These are phyloP conservation scores for Limnothrissa miodon DNA, from an alignment of 2,113 vertebrate genomes.

Conservation along the genomic window DNA sequence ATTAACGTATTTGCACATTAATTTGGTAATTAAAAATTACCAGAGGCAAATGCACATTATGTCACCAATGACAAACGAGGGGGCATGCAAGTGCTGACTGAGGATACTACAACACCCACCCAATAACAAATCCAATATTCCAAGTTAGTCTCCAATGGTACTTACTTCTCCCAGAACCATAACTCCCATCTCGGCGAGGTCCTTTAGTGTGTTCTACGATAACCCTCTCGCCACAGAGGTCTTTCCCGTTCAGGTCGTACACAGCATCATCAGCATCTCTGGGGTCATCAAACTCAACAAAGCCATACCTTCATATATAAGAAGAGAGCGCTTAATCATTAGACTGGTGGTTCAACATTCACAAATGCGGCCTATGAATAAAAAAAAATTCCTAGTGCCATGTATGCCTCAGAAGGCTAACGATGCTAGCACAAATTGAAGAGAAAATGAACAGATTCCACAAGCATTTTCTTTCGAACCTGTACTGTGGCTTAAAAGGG, in stretches of 20 bases:
- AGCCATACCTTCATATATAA: slow-evolving; percentile 80
- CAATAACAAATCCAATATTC: slow-evolving; percentile 85
- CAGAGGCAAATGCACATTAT: not conserved
- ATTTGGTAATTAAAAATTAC: too few relatives aligned
- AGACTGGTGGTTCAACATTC: not conserved
- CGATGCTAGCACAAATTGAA: too few relatives aligned
- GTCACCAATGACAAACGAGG: slow-evolving; percentile 61
- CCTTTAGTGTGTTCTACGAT: slow-evolving; percentile 76
- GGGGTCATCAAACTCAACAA: slow-evolving; percentile 96
- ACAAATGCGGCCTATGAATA: not conserved
- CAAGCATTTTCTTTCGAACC: too few relatives aligned
- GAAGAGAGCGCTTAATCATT: not conserved
- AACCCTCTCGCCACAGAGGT: slow-evolving; percentile 90
- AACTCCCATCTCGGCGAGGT: slow-evolving; percentile 85
- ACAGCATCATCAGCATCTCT: slow-evolving; percentile 95
- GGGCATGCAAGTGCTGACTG: not conserved
- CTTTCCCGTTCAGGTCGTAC: slow-evolving; percentile 95
- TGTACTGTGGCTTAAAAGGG: too few relatives aligned
- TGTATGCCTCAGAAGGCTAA: too few relatives aligned
- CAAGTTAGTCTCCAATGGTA: not conserved
- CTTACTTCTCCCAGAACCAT: slow-evolving; percentile 64
- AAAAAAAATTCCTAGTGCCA: not conserved
- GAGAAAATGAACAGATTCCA: too few relatives aligned
- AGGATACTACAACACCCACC: not conserved
- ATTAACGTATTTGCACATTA: too few relatives aligned